Conservation (phyloP, 2,113 vertebrate species). For the Cryptomyrus ogoouensis region DNA sequence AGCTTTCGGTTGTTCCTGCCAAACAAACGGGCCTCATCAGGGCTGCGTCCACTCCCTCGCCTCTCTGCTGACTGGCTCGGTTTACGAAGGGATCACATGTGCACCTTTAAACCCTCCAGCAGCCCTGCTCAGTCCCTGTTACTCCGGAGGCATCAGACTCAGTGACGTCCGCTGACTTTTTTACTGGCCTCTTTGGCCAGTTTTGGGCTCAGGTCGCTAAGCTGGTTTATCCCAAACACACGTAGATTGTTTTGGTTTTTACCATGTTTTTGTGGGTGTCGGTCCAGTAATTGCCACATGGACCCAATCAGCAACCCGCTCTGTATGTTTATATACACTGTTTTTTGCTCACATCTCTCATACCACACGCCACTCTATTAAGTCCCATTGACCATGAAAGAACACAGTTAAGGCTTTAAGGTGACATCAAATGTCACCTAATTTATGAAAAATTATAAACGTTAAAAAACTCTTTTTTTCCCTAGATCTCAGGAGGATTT, state of each 20-base stretch:
- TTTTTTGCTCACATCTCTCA: background rate
- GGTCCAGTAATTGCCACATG: background rate
- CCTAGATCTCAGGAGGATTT: background rate
- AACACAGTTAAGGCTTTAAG: background rate
- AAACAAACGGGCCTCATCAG: background rate
- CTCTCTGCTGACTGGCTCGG: background rate
- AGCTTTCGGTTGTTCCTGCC: background rate
- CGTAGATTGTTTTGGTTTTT: background rate
- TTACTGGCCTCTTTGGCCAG: background rate
- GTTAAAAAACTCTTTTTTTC: background rate
- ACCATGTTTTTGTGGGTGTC: background rate
- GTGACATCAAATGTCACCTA: background rate
- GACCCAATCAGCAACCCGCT: background rate
- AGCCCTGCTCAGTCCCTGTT: background rate
- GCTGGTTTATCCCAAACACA: background rate
- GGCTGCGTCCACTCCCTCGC: background rate
- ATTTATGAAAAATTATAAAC: background rate
- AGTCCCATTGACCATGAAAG: background rate
- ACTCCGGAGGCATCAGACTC: background rate
- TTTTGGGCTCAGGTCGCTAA: background rate
- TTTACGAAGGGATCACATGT: background rate
- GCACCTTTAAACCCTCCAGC: background rate
- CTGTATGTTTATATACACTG: background rate
- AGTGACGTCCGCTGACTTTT: background rate
- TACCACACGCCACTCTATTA: background rate